Evolutionary conservation across 2,888 invertebrate species (phyloP).

Genomic region (Trichopoda pennipes): DNA sequence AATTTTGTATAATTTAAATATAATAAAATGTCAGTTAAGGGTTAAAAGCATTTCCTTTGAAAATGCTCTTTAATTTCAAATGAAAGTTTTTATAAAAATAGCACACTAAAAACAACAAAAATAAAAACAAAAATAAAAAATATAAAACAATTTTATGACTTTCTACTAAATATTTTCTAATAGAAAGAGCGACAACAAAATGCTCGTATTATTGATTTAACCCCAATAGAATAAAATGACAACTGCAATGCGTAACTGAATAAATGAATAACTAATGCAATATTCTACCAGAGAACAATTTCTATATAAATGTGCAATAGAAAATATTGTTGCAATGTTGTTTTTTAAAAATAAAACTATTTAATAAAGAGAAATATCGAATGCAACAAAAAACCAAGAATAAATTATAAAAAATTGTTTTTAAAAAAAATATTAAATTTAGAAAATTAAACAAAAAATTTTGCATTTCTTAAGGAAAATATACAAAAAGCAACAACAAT

Average conservation of each 20-base stretch:
- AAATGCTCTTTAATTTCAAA: conserved; percentile 14
- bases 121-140: neutral
- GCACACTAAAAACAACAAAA: neutral
- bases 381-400: no score
- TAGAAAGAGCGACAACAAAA: conserved; percentile 32
- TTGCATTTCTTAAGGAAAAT: no score
- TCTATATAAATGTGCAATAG: neutral
- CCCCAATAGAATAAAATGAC: conserved; percentile 50
- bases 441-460: no score
- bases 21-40: neutral
- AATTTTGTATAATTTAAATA: no score
- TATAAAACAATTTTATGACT: conserved; percentile 44
- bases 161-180: conserved; percentile 47
- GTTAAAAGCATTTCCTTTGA: conserved; percentile 9
- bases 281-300: neutral
- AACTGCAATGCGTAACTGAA: conserved; percentile 66
- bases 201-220: conserved; percentile 53
- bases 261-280: conserved; percentile 61
- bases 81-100: conserved; percentile 26
- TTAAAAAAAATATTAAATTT: no score
- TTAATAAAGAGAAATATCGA: conserved; percentile 12
- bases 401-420: no score
- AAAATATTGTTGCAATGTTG: neutral
- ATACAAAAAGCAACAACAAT: no score
- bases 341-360: conserved; percentile 5